These are phyloP conservation scores for Amphiura filiformis DNA, from an alignment of 35 echinoderm and acorn worm genomes.

Conservation along the genomic window DNA sequence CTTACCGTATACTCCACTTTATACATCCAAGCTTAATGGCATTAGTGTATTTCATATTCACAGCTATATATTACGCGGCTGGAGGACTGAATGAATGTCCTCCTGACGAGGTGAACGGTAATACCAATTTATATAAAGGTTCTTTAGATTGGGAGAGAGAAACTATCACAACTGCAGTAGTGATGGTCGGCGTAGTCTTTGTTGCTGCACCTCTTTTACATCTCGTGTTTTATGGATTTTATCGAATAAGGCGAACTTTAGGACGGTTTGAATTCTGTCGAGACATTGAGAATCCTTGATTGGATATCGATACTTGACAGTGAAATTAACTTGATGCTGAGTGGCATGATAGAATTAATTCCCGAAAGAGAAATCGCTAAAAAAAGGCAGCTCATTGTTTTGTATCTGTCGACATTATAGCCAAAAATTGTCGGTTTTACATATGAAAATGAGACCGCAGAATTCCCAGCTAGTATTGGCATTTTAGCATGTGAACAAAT, in stretches of 20 bases:
- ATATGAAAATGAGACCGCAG: no score
- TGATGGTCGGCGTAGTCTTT: constrained; percentile 31
- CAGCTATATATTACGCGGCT: constrained; percentile 55
- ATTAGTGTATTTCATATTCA: constrained; percentile 68
- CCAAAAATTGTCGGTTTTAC: no score
- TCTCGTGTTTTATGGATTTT: constrained; percentile 57
- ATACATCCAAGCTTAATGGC: constrained; percentile 43
- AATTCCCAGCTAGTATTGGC: no score
- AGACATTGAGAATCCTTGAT: no score
- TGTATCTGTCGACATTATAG: no score
- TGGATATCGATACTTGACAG: no score
- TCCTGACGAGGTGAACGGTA: background rate
- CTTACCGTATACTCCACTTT: constrained; percentile 63
- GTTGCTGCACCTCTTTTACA: constrained; percentile 62
- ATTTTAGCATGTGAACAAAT: no score
- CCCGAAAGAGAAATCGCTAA: no score
- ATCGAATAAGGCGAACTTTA: constrained; percentile 45
- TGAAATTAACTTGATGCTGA: no score
- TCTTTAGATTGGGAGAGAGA: constrained; percentile 52
- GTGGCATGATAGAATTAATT: no score
- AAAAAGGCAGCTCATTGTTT: no score
- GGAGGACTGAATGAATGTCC: constrained; percentile 58
- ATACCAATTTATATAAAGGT: constrained; percentile 54
- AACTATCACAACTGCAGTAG: constrained; percentile 8
- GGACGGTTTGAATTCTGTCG: no score